A percentile compares a stretch with the other conserved stretches of the same genome.
phyloP scores from a whole-genome alignment of 2,797 vertebrate genomes.

The Gastrophryne carolinensis region DNA sequence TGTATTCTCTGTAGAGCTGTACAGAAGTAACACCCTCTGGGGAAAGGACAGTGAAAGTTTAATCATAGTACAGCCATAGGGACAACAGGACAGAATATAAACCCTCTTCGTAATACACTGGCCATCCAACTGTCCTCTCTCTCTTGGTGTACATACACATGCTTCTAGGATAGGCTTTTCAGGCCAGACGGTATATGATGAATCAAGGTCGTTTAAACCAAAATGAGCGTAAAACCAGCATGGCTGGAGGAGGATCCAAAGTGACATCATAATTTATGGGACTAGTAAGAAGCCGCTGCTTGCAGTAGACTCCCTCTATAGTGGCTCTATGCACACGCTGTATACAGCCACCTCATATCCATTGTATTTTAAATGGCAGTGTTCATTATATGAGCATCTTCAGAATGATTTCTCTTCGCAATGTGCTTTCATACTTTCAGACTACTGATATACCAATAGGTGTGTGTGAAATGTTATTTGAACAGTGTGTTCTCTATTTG shows the following conservation, averaged over 20 bases:
- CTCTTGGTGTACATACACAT: too few species aligned
- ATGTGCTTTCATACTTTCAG: not conserved
- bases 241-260: not conserved
- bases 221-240: too few species aligned
- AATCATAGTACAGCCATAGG: too few species aligned
- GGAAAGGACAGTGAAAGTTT: too few species aligned
- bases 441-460: not conserved
- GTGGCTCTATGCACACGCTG: not conserved
- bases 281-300: not conserved
- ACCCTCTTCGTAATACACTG: too few species aligned
- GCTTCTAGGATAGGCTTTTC: too few species aligned
- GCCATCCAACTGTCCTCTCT: too few species aligned
- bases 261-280: constrained; percentile 11
- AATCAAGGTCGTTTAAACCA: too few species aligned
- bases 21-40: too few species aligned
- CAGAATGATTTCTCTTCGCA: not conserved
- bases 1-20: too few species aligned
- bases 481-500: not conserved
- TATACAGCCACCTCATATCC: not conserved
- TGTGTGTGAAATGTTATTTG: not conserved
- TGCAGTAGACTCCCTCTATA: constrained; percentile 6
- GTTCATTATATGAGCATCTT: not conserved
- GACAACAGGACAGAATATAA: too few species aligned
- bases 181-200: too few species aligned
- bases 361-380: not conserved